Evolutionary conservation across 2,888 invertebrate genomes (phyloP), one percentile per base, ranked within the genome.

Genomic region (Dermolepida albohirtum): DNA sequence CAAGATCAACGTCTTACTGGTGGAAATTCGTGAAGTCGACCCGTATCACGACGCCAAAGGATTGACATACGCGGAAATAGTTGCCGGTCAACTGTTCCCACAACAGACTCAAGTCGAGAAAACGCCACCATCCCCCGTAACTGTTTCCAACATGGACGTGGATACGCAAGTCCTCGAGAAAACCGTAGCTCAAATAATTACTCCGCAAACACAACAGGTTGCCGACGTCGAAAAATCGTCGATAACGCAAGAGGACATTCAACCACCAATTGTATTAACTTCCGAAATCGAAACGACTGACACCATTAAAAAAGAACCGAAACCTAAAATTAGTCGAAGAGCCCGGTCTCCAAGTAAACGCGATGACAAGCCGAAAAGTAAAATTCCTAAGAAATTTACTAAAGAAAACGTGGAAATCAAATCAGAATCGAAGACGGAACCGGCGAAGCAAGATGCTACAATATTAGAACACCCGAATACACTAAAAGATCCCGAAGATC

Each of bases 21-120:
- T 88, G 84, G 86, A 88, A 83, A 90, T 92, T 85, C 89, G 89
- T 86, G 87, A 87, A 83, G 85, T 91, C 87, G 94, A 94, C 87
- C 92, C 93, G 78, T 88, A 90, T 87, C 87, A 85, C 85, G 85
- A 87, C 79, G 81, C 83, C 77, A 67, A 67, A 66, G 84, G 84
- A 76, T 80, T 84, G 72, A 84, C 87, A 71, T 92, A 90, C 84
- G 90, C 91, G 75, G 91, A 89, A 81, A 91, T 92, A 79, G 87
- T 91, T 78, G 89, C 91, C 78, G 89, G 91, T 75, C 68, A 64
- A 57, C 17, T 64, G 17, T 12, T 62, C 6, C 64, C 55, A 34
- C 64, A 50, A 11, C 52, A 68, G 51, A 29, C 39, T 12, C 52
- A 65, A 14, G 27, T 12, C 44, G 52, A 44, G 39, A 52, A 16